Base-by-base conservation (phyloP, 92 coral and sea anemone species). In the Pocillopora meandrina region DNA sequence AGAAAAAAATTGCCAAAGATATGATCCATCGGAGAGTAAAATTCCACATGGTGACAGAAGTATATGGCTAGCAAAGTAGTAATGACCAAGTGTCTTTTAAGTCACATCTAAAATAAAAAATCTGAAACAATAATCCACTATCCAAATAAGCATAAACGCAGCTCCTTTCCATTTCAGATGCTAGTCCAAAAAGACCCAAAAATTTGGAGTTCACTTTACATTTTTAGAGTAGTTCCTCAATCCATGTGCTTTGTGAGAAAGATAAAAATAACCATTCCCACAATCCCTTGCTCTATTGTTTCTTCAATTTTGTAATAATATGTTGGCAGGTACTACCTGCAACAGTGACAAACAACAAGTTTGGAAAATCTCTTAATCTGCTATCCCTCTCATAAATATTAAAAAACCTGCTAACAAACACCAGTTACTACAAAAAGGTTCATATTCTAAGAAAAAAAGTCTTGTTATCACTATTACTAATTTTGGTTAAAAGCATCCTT, bases 1-100 rank as follows among this genome's bases (percentile, higher is more conserved):
- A 61, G 13, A 56, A 42, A 49, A 83, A 62, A 23, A 55, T 64
- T 18, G 61, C 55, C 72, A 83, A 64, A 61, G 79, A 72, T 9
- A 79, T 21, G 47, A 83, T 65, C 49, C 71, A 62, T 83, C 80
- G 79, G 74, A 83, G 63, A 52, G 72, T 63, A 63, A 74, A 74
- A 36, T 56, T 72, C 63, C 88, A 68, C 84, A 85, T 61, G 35
- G 47, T 64, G 49, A 56, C 56, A 75, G 49, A 47, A 14, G 26
- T 18, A 26, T 26, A 26, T 57, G 61, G 71, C 71, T 60, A 35
- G 20, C 52, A 60, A 18, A 36, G 56, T 47, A 78, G 73, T 58
- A 55, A 42, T 11, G 36, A n/a, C 15, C 10, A 55, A 21, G 18
- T 74, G 60, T 52, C 3, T 9, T 74, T 74, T 12, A 33, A 77